Conservation (phyloP, 2,113 vertebrate species). For the Gopherus flavomarginatus region DNA sequence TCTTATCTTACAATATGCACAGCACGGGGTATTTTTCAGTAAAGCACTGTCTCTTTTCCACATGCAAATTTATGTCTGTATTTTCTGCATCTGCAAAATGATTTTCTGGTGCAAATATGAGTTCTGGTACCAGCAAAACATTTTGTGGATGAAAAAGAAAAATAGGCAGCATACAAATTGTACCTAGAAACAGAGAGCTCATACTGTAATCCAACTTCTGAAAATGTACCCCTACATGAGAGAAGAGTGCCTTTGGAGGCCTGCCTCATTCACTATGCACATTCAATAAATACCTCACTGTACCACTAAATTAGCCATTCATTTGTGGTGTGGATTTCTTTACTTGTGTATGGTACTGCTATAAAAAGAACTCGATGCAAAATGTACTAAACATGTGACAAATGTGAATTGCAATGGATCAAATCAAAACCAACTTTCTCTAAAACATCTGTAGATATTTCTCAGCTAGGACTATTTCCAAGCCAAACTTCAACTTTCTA, state of each 20-base stretch:
- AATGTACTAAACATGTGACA: neutral
- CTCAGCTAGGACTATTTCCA: conserved; percentile 4
- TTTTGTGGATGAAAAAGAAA: conserved; percentile 17
- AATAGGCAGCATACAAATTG: neutral
- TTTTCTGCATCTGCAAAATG: conserved; percentile 36
- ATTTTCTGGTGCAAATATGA: conserved; percentile 26
- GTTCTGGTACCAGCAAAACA: conserved; percentile 46
- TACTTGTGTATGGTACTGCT: neutral
- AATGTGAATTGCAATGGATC: neutral
- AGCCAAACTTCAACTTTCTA: conserved; percentile 1
- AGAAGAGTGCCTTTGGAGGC: conserved; percentile 41
- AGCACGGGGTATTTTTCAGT: conserved; percentile 23
- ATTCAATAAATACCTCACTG: conserved; percentile 29
- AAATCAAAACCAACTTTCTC: conserved; percentile 8
- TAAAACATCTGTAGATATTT: neutral
- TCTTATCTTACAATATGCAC: conserved; percentile 48
- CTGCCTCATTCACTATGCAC: neutral
- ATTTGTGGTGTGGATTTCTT: neutral
- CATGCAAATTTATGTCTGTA: conserved; percentile 40
- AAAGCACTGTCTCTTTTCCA: conserved; percentile 32
- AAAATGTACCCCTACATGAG: conserved; percentile 29
- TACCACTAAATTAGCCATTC: conserved; percentile 47
- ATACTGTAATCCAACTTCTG: neutral
- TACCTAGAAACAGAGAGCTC: neutral
- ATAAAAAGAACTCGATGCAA: conserved; percentile 9